Conservation (phyloP, 2,113 vertebrate species). For the Dromas ardeola region DNA sequence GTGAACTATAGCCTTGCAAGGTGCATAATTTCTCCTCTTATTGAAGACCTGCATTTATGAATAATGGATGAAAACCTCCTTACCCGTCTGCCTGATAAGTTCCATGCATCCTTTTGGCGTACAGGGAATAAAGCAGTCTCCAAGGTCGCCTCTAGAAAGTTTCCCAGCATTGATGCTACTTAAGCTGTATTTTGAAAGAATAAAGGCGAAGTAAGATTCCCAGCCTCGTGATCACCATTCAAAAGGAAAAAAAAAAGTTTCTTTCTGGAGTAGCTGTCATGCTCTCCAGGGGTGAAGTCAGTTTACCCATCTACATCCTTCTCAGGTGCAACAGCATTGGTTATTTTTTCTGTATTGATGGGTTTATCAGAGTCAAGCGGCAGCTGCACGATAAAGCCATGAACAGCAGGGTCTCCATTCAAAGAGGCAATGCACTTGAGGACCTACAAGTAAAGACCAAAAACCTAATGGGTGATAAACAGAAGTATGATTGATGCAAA, state of each 20-base stretch:
- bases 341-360: conserved; percentile 89
- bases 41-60: not conserved
- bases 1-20: not conserved
- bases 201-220: not conserved
- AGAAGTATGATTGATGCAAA: not conserved
- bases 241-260: not conserved
- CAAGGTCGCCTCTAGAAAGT: conserved; percentile 91
- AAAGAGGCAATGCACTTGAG: conserved; percentile 83
- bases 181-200: conserved; percentile 76
- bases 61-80: not conserved
- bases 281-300: not conserved
- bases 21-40: not conserved
- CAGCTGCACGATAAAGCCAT: conserved; percentile 95
- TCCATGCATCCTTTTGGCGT: conserved; percentile 97
- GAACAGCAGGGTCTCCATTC: conserved; percentile 88
- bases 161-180: conserved; percentile 95
- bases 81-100: conserved; percentile 92
- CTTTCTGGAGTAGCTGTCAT: not conserved
- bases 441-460: conserved; percentile 76
- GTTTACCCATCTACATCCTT: conserved; percentile 97
- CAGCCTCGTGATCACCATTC: not conserved
- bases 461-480: not conserved
- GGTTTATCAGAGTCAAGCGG: conserved; percentile 90
- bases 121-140: conserved; percentile 94
- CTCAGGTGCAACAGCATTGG: conserved; percentile 88